A percentile compares a stretch with the other conserved stretches of the same genome.
These are phyloP conservation scores for Aphelocoma californica DNA, from an alignment of 2,797 vertebrate species.

Conservation along the genomic window DNA sequence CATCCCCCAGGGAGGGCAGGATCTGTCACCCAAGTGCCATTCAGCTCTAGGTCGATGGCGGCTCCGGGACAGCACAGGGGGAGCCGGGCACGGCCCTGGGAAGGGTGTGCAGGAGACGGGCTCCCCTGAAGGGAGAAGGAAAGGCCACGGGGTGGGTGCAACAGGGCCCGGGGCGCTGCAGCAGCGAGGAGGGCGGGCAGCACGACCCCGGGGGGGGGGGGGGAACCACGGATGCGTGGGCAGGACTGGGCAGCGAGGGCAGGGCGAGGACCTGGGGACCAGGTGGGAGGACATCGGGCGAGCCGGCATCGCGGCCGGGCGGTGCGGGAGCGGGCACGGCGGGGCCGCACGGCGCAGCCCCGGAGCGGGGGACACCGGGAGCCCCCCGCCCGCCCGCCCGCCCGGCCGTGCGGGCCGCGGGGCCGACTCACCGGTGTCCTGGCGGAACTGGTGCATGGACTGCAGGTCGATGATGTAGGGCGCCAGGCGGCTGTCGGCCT, in stretches of 20 bases:
- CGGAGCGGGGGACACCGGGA: background rate
- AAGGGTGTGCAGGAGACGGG: background rate
- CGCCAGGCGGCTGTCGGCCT: constrained; percentile 87
- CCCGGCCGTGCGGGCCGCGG: background rate
- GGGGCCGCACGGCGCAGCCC: background rate
- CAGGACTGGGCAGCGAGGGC: background rate
- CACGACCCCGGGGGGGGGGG: background rate
- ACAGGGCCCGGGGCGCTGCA: background rate
- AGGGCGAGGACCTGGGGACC: background rate
- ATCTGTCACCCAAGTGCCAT: background rate
- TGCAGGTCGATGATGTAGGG: constrained; percentile 92
- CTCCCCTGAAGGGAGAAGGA: background rate
- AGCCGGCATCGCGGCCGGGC: background rate
- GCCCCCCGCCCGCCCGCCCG: background rate
- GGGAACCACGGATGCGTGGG: accelerated
- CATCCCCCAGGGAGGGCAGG: background rate
- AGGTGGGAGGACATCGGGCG: accelerated
- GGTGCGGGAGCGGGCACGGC: background rate
- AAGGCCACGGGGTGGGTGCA: background rate
- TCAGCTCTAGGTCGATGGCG: background rate
- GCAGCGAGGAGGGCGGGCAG: background rate
- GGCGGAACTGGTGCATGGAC: constrained; percentile 93
- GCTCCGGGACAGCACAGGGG: background rate
- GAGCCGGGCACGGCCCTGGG: background rate
- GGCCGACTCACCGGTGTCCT: constrained; percentile 87